Percentiles rank a stretch among this genome's conserved stretches.
Conservation (phyloP, 2,113 vertebrate species). For the Pipra filicauda region DNA sequence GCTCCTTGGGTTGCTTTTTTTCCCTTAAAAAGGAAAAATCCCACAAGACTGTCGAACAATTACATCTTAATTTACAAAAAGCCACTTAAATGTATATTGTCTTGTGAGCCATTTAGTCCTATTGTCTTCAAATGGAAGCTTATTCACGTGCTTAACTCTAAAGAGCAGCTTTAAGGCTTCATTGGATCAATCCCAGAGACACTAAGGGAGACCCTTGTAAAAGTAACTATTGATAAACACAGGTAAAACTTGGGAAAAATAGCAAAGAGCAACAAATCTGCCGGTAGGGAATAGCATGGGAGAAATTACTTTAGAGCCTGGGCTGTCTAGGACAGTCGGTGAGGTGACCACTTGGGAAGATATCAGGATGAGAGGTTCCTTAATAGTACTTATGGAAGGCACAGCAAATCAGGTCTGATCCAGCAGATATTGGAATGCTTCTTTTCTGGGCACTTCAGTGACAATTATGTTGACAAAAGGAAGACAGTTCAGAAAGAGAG, state of each 20-base stretch:
- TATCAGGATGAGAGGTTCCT: not conserved
- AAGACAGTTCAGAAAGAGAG: not conserved
- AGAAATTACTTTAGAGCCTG: not conserved
- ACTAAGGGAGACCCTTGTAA: conserved; percentile 16
- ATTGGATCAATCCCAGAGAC: conserved; percentile 13
- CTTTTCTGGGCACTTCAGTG: not conserved
- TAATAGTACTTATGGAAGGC: not conserved
- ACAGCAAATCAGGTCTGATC: not conserved
- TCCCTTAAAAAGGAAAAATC: not conserved
- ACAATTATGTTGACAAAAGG: not conserved
- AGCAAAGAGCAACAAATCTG: not conserved
- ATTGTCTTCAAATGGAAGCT: conserved; percentile 38
- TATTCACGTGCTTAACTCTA: not conserved
- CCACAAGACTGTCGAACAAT: conserved; percentile 6
- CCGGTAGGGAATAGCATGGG: not conserved
- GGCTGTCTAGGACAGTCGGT: not conserved
- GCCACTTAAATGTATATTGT: not conserved
- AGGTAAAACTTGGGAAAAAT: conserved; percentile 8
- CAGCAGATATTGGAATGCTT: not conserved
- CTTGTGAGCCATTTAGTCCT: conserved; percentile 37
- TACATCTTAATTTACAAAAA: conserved; percentile 38
- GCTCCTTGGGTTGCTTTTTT: not conserved
- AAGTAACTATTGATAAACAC: conserved; percentile 29
- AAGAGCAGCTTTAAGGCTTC: conserved; percentile 9
- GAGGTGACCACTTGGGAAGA: not conserved